A percentile compares a stretch with the other conserved stretches of the same genome.
Evolutionary conservation across 2,797 vertebrate species (phyloP).

Genomic region (Rhabdophis nuchalis): DNA sequence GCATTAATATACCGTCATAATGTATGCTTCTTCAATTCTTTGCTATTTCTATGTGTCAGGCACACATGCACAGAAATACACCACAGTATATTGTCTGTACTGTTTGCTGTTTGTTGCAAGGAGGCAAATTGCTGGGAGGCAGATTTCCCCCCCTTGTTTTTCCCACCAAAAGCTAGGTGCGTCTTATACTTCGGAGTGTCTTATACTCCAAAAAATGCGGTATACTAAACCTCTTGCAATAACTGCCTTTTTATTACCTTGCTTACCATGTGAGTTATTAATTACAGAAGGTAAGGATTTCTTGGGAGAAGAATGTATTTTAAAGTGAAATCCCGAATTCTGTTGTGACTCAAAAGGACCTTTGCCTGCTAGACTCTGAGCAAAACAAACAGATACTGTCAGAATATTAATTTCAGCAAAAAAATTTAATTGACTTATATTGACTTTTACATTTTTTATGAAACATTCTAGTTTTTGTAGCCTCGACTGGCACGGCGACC

Average conservation of each 20-base stretch:
- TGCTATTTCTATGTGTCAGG: too few species aligned
- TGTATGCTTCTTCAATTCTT: too few species aligned
- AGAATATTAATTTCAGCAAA: background rate
- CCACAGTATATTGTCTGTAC: too few species aligned
- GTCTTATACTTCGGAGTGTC: too few species aligned
- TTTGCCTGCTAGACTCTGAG: background rate
- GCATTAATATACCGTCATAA: too few species aligned
- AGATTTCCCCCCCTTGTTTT: too few species aligned
- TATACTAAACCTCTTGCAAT: background rate
- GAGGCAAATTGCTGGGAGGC: too few species aligned
- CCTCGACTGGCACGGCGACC: constrained; percentile 48
- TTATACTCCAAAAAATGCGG: too few species aligned
- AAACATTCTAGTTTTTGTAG: constrained; percentile 43
- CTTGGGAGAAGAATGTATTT: background rate
- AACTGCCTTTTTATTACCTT: background rate
- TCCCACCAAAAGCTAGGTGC: too few species aligned
- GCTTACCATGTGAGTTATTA: background rate
- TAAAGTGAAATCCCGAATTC: background rate
- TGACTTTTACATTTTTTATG: background rate
- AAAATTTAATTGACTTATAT: background rate
- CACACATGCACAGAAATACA: too few species aligned
- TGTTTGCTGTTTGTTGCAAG: too few species aligned
- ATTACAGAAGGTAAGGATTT: background rate
- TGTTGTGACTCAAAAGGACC: background rate
- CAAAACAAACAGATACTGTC: background rate